phyloP scores from a whole-genome alignment of 2,113 vertebrate species.

The Eptatretus burgeri region DNA sequence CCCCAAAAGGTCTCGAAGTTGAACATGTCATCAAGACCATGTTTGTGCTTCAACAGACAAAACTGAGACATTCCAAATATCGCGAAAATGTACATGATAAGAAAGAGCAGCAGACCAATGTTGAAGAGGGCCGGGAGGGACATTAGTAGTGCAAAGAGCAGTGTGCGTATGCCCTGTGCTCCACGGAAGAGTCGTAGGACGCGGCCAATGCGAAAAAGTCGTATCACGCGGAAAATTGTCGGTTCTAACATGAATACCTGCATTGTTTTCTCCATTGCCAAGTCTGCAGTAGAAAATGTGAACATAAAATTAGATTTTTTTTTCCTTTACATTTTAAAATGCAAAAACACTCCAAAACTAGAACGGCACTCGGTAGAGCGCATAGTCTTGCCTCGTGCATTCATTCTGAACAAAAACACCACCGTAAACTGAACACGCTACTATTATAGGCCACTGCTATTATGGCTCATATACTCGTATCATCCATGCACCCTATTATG shows the following conservation, averaged over 20 bases:
- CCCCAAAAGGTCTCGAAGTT: constrained; percentile 29
- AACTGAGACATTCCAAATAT: constrained; percentile 30
- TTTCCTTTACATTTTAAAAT: no score
- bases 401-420: no score
- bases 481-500: no score
- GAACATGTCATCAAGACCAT: constrained; percentile 28
- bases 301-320: no score
- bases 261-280: constrained; percentile 2
- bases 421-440: no score
- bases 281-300: not conserved
- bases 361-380: no score
- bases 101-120: constrained; percentile 28
- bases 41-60: constrained; percentile 14
- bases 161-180: constrained; percentile 24
- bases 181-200: constrained; percentile 23
- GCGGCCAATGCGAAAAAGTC: constrained; percentile 21
- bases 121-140: constrained; percentile 30
- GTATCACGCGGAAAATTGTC: constrained; percentile 22
- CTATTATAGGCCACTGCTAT: no score
- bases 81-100: constrained; percentile 34
- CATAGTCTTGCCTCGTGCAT: no score
- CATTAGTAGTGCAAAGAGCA: constrained; percentile 32
- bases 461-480: no score
- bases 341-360: no score
- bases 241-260: constrained; percentile 11